Percentiles rank a stretch among this genome's conserved stretches.
These are phyloP conservation scores for Psophia crepitans DNA, from an alignment of 2,113 vertebrate species.

Conservation along the genomic window DNA sequence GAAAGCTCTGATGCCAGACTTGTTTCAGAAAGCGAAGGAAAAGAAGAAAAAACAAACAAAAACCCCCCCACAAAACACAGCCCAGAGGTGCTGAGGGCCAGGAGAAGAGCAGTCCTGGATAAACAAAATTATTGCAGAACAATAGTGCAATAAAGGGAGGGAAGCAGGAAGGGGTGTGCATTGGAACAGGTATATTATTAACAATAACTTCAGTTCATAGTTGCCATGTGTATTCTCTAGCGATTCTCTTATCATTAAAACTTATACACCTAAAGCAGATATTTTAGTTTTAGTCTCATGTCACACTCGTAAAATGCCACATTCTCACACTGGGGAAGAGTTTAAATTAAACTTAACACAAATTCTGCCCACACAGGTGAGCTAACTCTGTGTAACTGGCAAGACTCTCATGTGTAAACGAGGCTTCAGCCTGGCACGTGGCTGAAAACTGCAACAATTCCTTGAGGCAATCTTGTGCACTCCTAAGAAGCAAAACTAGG, in stretches of 20 bases:
- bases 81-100: background rate
- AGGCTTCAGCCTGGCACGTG: background rate
- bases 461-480: background rate
- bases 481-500: background rate
- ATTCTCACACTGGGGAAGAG: background rate
- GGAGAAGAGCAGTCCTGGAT: background rate
- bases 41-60: background rate
- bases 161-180: background rate
- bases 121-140: background rate
- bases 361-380: too few species aligned
- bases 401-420: background rate
- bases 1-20: background rate
- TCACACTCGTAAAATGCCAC: background rate
- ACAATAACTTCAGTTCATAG: background rate
- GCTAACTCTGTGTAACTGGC: background rate
- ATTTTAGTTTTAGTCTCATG: too few species aligned
- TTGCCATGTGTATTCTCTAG: too few species aligned
- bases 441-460: background rate
- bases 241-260: background rate
- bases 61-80: background rate
- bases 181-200: background rate
- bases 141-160: background rate
- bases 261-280: background rate
- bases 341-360: background rate
- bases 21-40: background rate